A percentile compares a stretch with the other conserved stretches of the same genome.
phyloP scores from a whole-genome alignment of 2,888 invertebrate genomes.

The Cheilosia soror region DNA sequence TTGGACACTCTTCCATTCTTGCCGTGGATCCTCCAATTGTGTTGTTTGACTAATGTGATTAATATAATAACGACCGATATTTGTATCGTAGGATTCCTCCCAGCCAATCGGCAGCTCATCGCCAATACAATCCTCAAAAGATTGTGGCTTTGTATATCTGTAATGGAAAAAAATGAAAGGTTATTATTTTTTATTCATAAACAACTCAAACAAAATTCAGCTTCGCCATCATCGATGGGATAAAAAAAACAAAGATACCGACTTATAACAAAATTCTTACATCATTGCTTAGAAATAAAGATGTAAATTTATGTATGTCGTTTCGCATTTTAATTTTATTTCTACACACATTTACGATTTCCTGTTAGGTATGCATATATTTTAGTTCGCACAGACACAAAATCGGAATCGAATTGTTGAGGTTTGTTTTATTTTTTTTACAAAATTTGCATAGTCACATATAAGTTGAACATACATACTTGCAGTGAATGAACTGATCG shows the following conservation, averaged over 20 bases:
- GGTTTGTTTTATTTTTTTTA: background rate
- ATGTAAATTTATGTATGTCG: conserved; percentile 37
- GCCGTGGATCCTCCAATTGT: conserved; percentile 97
- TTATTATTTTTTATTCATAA: too few species aligned
- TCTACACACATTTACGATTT: conserved; percentile 47
- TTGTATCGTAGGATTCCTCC: conserved; percentile 97
- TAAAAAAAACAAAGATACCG: background rate
- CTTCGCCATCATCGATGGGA: background rate
- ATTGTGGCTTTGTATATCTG: conserved; percentile 98
- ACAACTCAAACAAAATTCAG: background rate
- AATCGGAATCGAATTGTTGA: conserved; percentile 5
- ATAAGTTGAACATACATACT: background rate
- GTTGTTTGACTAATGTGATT: conserved; percentile 98
- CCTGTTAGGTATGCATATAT: conserved; percentile 44
- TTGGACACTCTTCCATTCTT: conserved; percentile 98
- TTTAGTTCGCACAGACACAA: conserved; percentile 1
- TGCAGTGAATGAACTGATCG: conserved; percentile 2
- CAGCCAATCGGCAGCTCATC: conserved; percentile 98
- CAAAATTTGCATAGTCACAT: conserved; percentile 37
- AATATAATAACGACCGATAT: conserved; percentile 97
- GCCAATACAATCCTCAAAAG: conserved; percentile 98
- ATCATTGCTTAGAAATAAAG: conserved; percentile 22
- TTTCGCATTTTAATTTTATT: conserved; percentile 28
- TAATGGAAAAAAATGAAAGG: conserved; percentile 82
- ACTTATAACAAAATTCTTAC: conserved; percentile 28